Percentiles rank a stretch among this genome's conserved stretches.
These are phyloP conservation scores for Papilio demoleus DNA, from an alignment of 2,888 invertebrate species.

Conservation along the genomic window DNA sequence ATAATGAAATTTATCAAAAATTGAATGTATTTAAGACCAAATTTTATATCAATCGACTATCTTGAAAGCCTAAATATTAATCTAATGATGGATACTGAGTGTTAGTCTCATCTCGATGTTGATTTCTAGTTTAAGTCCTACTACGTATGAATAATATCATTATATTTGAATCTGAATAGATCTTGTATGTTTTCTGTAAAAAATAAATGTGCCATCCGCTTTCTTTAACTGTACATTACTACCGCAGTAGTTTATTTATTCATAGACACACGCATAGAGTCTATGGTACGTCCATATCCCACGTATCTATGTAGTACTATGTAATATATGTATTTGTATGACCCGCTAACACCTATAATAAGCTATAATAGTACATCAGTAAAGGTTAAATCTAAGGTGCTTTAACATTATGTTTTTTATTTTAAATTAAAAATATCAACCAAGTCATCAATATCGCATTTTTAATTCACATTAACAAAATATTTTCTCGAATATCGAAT, in stretches of 20 bases:
- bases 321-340: conserved; percentile 56
- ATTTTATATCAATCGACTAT: conserved; percentile 55
- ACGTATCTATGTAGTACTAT: conserved; percentile 48
- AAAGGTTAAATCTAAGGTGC: conserved; percentile 35
- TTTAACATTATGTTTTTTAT: conserved; percentile 31
- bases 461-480: neutral
- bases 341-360: conserved; percentile 49
- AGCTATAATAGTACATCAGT: conserved; percentile 43
- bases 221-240: conserved; percentile 73
- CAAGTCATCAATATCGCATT: conserved; percentile 7
- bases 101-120: conserved; percentile 49
- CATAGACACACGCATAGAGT: conserved; percentile 52
- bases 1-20: conserved; percentile 33
- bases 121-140: conserved; percentile 52
- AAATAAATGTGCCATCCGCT: conserved; percentile 80
- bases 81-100: conserved; percentile 43
- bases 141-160: conserved; percentile 57
- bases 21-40: conserved; percentile 63
- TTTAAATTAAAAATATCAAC: neutral
- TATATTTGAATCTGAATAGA: conserved; percentile 57
- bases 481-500: neutral
- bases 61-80: conserved; percentile 47
- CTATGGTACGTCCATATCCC: conserved; percentile 70
- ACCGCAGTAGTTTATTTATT: conserved; percentile 50
- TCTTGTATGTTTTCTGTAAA: conserved; percentile 66